Conservation (phyloP, 2,888 invertebrate species). For the Gerris lacustris region DNA sequence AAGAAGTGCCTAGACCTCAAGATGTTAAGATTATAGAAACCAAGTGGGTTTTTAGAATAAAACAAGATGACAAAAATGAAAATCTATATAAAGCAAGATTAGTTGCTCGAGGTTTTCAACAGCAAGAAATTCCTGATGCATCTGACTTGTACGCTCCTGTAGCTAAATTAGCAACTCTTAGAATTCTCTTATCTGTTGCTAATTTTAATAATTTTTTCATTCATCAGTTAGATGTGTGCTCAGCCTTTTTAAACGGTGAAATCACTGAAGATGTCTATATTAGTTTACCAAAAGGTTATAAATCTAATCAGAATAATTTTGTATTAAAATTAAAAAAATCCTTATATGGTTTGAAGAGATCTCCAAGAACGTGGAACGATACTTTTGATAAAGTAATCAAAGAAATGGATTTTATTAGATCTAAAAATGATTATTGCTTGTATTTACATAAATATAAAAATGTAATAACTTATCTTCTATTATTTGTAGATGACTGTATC, state of each 20-base stretch:
- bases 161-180: background rate
- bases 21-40: background rate
- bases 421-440: background rate
- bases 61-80: background rate
- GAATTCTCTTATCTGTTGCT: background rate
- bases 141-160: background rate
- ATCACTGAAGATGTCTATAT: background rate
- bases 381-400: background rate
- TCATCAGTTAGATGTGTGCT: background rate
- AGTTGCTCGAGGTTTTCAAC: background rate
- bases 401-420: background rate
- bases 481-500: background rate
- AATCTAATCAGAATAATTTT: background rate
- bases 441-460: background rate
- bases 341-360: background rate
- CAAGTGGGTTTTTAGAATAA: background rate
- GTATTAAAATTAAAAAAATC: background rate
- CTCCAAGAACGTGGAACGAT: background rate
- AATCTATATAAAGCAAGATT: background rate
- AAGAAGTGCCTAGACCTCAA: too few relatives aligned
- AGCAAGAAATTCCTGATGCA: background rate
- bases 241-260: background rate
- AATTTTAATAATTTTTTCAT: background rate
- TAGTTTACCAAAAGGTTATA: background rate
- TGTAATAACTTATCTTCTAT: background rate